These are phyloP conservation scores for Podarcis raffonei DNA, from an alignment of 2,113 vertebrate species.

Conservation along the genomic window DNA sequence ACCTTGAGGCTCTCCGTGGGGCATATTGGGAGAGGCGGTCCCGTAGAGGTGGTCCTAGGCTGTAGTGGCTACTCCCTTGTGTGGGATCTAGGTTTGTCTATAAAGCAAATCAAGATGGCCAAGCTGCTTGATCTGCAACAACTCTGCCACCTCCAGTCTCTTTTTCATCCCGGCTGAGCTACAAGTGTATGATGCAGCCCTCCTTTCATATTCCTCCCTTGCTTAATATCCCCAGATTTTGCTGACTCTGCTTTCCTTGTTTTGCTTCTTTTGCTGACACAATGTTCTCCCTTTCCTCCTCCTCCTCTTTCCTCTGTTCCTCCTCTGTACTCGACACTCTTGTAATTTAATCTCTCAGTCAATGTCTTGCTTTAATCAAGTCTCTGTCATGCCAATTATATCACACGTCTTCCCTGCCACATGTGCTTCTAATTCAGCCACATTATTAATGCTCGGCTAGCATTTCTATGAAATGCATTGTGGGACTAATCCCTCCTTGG, in stretches of 20 bases:
- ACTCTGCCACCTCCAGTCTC: background rate
- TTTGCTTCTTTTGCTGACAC: conserved; percentile 29
- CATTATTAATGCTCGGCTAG: conserved; percentile 24
- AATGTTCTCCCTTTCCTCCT: conserved; percentile 41
- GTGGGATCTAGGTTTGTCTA: background rate
- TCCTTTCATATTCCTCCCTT: background rate
- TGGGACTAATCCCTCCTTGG: background rate
- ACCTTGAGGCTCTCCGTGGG: too few species aligned
- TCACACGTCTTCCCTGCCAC: conserved; percentile 38
- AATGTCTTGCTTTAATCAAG: conserved; percentile 35
- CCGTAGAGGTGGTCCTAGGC: too few species aligned
- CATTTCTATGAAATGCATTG: background rate
- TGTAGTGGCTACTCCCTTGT: background rate
- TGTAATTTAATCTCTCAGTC: conserved; percentile 43
- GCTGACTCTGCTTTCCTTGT: background rate
- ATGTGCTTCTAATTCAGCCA: conserved; percentile 55
- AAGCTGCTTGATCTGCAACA: background rate
- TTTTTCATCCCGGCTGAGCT: background rate
- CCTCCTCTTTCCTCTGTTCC: conserved; percentile 36
- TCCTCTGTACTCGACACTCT: conserved; percentile 12
- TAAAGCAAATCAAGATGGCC: background rate
- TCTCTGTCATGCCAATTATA: conserved; percentile 37
- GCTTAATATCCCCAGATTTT: background rate
- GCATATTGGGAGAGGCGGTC: too few species aligned
- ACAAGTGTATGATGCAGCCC: background rate